These are phyloP conservation scores for Colletes collaris DNA, from an alignment of 2,888 invertebrate species.

Conservation along the genomic window DNA sequence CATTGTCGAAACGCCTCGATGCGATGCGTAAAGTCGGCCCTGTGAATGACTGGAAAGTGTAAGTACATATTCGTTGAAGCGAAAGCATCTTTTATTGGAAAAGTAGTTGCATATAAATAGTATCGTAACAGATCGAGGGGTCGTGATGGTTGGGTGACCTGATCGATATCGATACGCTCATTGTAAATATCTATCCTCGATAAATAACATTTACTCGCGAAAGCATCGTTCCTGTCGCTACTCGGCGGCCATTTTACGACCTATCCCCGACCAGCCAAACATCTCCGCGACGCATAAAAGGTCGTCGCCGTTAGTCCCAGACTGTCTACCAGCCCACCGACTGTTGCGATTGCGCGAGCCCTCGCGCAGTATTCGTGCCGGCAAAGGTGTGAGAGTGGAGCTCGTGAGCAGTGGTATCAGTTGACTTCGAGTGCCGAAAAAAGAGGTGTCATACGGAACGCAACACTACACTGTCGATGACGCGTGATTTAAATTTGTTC, in stretches of 20 bases:
- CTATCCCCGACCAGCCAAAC: slow-evolving; percentile 32
- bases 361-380: slow-evolving; percentile 20
- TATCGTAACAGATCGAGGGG: too few species aligned
- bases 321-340: not conserved
- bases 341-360: slow-evolving; percentile 46
- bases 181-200: too few species aligned
- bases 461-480: slow-evolving; percentile 29
- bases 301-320: slow-evolving; percentile 27
- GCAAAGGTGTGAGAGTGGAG: slow-evolving; percentile 23
- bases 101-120: too few species aligned
- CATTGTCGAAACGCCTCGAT: too few species aligned
- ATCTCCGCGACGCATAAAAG: slow-evolving; percentile 40
- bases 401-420: slow-evolving; percentile 23
- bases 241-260: slow-evolving; percentile 44
- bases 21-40: too few species aligned
- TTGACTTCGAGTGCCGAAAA: slow-evolving; percentile 21
- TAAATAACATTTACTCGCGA: too few species aligned
- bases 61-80: too few species aligned
- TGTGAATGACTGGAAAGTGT: too few species aligned
- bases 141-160: too few species aligned
- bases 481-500: slow-evolving; percentile 23
- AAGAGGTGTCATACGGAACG: not conserved
- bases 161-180: too few species aligned
- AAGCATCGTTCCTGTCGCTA: slow-evolving; percentile 31
- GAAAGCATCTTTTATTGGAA: too few species aligned